Evolutionary conservation across 2,888 invertebrate species (phyloP).

Genomic region (Patella caerulea): DNA sequence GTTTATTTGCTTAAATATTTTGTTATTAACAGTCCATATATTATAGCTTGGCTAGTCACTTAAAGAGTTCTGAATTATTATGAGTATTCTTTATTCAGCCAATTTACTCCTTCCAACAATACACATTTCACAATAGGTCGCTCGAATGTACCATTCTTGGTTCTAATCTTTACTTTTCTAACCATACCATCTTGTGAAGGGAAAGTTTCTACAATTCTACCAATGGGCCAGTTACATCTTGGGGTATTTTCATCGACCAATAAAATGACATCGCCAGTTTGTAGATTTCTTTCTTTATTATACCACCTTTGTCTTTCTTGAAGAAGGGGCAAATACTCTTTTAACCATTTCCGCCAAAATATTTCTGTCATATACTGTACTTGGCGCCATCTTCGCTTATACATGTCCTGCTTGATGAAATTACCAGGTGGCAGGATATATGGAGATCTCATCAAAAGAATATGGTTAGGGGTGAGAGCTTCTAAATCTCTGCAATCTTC

Average conservation of each 20-base stretch:
- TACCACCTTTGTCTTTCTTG: background rate
- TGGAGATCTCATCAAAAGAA: conserved; percentile 12
- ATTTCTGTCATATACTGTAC: too few relatives aligned
- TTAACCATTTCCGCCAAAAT: background rate
- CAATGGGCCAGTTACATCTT: background rate
- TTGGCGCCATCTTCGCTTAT: background rate
- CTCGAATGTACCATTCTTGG: background rate
- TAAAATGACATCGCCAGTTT: background rate
- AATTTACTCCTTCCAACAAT: background rate
- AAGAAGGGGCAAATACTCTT: background rate
- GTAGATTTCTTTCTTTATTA: background rate
- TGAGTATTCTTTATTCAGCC: too few relatives aligned
- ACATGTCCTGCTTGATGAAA: background rate
- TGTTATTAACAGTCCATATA: too few relatives aligned
- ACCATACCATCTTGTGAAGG: background rate
- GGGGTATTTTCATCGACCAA: background rate
- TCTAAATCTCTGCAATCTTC: conserved; percentile 11
- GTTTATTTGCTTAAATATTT: too few relatives aligned
- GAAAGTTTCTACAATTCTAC: background rate
- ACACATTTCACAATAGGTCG: background rate
- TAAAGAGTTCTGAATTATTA: too few relatives aligned
- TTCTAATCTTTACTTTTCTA: background rate
- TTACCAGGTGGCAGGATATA: background rate
- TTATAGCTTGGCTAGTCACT: too few relatives aligned
- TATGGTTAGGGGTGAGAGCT: conserved; percentile 22